Evolutionary conservation across 2,113 vertebrate genomes (phyloP).

Genomic region (Nycticebus coucang): DNA sequence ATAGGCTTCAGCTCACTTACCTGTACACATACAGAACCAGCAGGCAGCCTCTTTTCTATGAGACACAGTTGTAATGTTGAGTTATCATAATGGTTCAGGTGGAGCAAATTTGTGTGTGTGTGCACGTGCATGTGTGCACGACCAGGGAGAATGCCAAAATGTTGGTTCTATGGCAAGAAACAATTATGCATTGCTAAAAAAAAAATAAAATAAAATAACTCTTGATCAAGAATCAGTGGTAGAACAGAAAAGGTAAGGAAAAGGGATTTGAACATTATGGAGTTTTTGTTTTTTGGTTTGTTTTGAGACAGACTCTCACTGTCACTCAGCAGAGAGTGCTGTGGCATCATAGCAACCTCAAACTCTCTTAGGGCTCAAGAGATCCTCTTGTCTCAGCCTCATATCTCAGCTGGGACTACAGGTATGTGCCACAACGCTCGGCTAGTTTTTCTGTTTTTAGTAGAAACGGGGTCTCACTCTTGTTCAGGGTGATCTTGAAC

Average conservation of each 20-base stretch:
- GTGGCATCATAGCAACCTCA: no score
- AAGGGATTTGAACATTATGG: not conserved
- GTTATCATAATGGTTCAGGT: not conserved
- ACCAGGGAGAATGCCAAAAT: not conserved
- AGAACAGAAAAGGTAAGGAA: not conserved
- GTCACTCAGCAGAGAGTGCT: no score
- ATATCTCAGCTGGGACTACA: no score
- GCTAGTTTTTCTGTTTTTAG: no score
- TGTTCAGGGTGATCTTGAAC: no score
- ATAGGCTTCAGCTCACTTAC: not conserved
- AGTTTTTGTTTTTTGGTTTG: no score
- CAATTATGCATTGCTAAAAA: not conserved
- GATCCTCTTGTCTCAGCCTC: no score
- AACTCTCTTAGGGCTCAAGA: no score
- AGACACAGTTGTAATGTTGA: not conserved
- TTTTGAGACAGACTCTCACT: no score
- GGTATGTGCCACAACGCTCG: no score
- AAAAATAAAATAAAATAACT: not conserved
- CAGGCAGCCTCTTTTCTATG: not conserved
- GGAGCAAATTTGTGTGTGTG: not conserved
- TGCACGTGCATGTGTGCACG: not conserved
- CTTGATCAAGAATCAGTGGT: not conserved
- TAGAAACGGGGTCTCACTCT: no score
- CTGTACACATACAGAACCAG: not conserved
- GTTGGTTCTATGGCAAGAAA: not conserved